Evolutionary conservation across 2,113 vertebrate species (phyloP).

Genomic region (Orthochromis indermauri): DNA sequence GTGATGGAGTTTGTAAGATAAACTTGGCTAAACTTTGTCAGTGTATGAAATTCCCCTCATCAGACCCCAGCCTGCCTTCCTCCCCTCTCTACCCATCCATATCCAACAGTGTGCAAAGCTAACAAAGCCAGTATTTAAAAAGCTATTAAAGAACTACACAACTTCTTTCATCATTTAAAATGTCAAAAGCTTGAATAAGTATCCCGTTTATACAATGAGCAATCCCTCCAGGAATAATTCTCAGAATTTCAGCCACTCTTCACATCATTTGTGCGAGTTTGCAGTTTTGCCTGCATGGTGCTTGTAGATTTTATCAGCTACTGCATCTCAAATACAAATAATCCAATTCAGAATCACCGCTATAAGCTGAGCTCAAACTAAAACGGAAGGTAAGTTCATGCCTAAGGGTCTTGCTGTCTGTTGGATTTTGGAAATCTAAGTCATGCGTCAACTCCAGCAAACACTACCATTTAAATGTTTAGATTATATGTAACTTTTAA

Average conservation of each 20-base stretch:
- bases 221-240: not conserved
- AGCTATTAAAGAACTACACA: not conserved
- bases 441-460: not conserved
- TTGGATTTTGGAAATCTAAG: not conserved
- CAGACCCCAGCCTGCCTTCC: not conserved
- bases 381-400: not conserved
- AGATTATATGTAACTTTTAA: not conserved
- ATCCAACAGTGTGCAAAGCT: not conserved
- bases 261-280: not conserved
- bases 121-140: not conserved
- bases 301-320: not conserved
- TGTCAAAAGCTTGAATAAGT: not conserved
- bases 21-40: constrained; percentile 14
- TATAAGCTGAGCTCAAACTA: not conserved
- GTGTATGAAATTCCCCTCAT: not conserved
- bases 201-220: not conserved
- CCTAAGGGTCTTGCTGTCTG: not conserved
- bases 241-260: not conserved
- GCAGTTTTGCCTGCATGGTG: not conserved
- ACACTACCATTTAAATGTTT: not conserved
- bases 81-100: not conserved
- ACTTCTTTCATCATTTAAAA: not conserved
- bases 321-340: not conserved
- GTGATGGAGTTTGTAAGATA: constrained; percentile 17
- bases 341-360: not conserved